Evolutionary conservation across 2,113 vertebrate species (phyloP), one percentile per base, ranked within the genome.

Genomic region (Pygoscelis adeliae): DNA sequence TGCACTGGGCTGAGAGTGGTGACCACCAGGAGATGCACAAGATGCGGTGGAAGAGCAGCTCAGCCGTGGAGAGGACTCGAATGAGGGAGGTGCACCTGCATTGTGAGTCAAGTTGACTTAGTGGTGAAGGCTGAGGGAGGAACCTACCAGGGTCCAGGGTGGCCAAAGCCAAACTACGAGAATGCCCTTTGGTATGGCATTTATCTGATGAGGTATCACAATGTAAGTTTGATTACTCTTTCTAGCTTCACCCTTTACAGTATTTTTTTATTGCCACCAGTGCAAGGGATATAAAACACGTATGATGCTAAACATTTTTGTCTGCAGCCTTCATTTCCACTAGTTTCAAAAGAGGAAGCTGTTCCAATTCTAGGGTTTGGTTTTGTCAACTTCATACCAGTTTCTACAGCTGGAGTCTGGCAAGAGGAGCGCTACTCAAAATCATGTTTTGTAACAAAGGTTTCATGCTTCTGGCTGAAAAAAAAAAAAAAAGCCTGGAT

Each of bases 131-230:
- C 0, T 26, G n/a, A 53, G 7, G 36, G 9, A 66, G 20, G 17
- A 72, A 65, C 10, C 0, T 36, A 1, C 13, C 13, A 26, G 6
- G 1, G 15, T 40, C 4, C 18, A 25, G 11, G 5, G 23, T 25
- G 26, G 4, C 9, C 22, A 49, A 73, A 46, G 1, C 5, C 38
- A 82, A 53, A 15, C 32, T 13, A 5, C 29, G 10, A 74, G 9
- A 81, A 56, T 10, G 11, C 0, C 44, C 5, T 34, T 52, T 44
- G 32, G 2, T 23, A 50, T 13, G 18, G 4, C 13, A 34, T 36
- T 87, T 52, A 5, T 15, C 15, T 61, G 59, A 27, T 0, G 1
- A 62, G 3, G 4, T 42, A 61, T 32, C 9, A 6, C 0, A 2
- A 8, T 30, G 5, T 15, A 49, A 26, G 34, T 65, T 27, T 52